Conservation (phyloP, 2,113 vertebrate species). For the Pangasianodon gigas region DNA sequence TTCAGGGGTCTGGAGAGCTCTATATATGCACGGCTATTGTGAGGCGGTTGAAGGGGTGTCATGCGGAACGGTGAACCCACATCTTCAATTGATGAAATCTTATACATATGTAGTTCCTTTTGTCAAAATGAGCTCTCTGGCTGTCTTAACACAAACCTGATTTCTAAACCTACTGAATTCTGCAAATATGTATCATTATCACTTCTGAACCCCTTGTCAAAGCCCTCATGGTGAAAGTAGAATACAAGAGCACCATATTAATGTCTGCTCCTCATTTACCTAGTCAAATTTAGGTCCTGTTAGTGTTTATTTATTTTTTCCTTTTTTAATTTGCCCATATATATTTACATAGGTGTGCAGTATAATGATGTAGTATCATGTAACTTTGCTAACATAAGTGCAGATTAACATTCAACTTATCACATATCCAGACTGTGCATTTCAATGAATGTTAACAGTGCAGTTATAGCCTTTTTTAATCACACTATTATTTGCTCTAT, state of each 20-base stretch:
- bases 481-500: not conserved
- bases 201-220: not conserved
- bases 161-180: not conserved
- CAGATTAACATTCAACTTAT: not conserved
- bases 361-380: not conserved
- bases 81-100: slow-evolving; percentile 36
- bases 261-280: not conserved
- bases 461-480: not conserved
- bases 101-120: not conserved
- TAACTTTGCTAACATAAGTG: not conserved
- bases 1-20: slow-evolving; percentile 40
- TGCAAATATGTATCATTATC: not conserved
- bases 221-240: not conserved
- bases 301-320: not conserved
- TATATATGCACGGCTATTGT: slow-evolving; percentile 64
- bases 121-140: not conserved
- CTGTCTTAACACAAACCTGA: not conserved
- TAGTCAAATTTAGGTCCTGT: not conserved
- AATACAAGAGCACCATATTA: not conserved
- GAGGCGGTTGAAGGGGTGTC: slow-evolving; percentile 49
- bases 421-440: not conserved
- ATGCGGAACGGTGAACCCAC: slow-evolving; percentile 47
- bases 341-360: not conserved
- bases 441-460: not conserved
- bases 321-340: not conserved